Base-by-base conservation (phyloP, 2,888 invertebrate genomes). In the Acleris sparsana region DNA sequence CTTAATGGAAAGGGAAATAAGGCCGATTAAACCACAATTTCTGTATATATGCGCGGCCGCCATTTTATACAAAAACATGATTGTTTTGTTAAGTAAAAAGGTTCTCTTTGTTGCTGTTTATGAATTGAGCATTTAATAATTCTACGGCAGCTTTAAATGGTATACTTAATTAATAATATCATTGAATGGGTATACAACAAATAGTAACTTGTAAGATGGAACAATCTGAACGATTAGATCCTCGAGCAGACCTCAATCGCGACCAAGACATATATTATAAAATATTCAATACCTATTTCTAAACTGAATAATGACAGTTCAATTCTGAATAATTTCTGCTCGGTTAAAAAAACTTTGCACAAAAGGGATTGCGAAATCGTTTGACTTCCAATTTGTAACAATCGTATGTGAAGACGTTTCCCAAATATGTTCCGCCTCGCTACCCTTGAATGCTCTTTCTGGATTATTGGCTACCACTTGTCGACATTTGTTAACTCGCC, bases 381-480 rank as follows among this genome's bases (percentile, higher is more conserved):
- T 18, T 25, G n/a, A 29, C 49, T 64, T 65, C 51, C 55, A 65
- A 65, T 56, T 51, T 60, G 20, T 43, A 33, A 60, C 49, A 60
- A 56, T 51, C 49, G 55, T 17, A 55, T 44, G 33, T 20, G 29
- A 62, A 49, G 43, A 56, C 55, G 20, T 65, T 16, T 16, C 43
- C 48, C 51, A 29, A 65, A 65, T 51, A 25, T 48, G 17, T 51
- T 60, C 51, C 60, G 22, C n/a, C 55, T 65, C 51, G 49, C 9
- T 60, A 51, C 49, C n/a, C 55, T 17, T 53, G 60, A 60, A 44
- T 33, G 55, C 60, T 44, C 49, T 55, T 62, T 55, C 49, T 44
- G 60, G 53, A 65, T 55, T 64, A 65, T 65, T 61, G 60, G 60
- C 33, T 33, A 7, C 9, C 44, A 59, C 51, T 55, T 65, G 22